phyloP scores from a whole-genome alignment of 1,140 invertebrate genomes.

The Atta cephalotes region DNA sequence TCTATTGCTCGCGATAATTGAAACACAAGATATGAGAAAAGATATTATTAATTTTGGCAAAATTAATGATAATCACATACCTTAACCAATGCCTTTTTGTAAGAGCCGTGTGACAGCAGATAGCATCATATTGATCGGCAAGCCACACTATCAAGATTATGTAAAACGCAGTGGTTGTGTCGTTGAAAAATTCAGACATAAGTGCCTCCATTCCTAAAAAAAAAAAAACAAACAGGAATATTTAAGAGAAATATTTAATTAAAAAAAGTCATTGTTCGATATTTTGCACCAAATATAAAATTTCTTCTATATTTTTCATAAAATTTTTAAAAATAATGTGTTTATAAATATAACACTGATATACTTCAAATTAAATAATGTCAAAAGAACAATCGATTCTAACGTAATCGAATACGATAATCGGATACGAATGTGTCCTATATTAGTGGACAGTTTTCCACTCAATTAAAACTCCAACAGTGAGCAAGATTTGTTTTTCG shows the following conservation, averaged over 20 bases:
- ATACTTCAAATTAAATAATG: not conserved
- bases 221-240: slow-evolving; percentile 80
- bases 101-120: slow-evolving; percentile 98
- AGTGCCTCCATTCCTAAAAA: slow-evolving; percentile 99
- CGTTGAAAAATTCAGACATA: slow-evolving; percentile 99
- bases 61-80: slow-evolving; percentile 87
- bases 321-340: not conserved
- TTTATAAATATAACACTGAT: not conserved
- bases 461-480: slow-evolving; percentile 73
- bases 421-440: slow-evolving; percentile 54
- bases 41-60: not conserved
- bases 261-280: not conserved
- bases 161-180: slow-evolving; percentile 99
- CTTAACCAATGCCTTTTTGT: slow-evolving; percentile 98
- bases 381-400: slow-evolving; percentile 49
- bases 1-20: not conserved
- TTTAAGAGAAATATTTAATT: not conserved
- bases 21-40: not conserved
- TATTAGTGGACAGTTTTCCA: slow-evolving; percentile 74
- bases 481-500: slow-evolving; percentile 54
- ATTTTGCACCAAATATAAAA: not conserved
- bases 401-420: slow-evolving; percentile 41
- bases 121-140: slow-evolving; percentile 99
- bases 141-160: slow-evolving; percentile 99
- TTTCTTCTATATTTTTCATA: not conserved